A percentile compares a stretch with the other conserved stretches of the same genome.
These are phyloP conservation scores for Chionis minor DNA, from an alignment of 2,113 vertebrate species.

Conservation along the genomic window DNA sequence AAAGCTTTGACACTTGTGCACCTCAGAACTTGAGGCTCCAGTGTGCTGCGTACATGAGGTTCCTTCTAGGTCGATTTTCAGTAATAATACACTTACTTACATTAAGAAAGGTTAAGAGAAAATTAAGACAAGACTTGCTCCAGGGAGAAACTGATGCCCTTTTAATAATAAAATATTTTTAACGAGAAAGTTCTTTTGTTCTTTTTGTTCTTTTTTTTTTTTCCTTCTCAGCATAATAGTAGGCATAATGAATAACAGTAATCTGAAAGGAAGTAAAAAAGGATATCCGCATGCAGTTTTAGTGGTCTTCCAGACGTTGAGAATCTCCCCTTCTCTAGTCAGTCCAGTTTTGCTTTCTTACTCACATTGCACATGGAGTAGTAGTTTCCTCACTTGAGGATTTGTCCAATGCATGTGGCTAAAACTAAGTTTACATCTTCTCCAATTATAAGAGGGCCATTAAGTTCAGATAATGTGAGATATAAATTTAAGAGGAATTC, in stretches of 20 bases:
- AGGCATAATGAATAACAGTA: not conserved
- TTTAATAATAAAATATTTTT: not conserved
- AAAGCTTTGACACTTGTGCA: not conserved
- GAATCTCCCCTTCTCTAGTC: not conserved
- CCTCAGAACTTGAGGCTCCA: not conserved
- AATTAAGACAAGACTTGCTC: not conserved
- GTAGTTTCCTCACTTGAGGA: not conserved
- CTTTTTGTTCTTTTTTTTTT: no score
- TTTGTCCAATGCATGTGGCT: not conserved
- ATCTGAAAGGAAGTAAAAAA: not conserved
- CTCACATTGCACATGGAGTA: not conserved
- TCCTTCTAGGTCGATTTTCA: not conserved
- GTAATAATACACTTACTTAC: not conserved
- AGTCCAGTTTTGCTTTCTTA: not conserved
- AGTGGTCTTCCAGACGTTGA: not conserved
- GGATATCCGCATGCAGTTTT: not conserved
- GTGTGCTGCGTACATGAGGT: not conserved
- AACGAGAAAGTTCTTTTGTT: not conserved
- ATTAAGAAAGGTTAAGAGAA: not conserved
- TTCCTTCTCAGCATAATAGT: not conserved
- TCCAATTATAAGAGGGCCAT: conserved; percentile 39
- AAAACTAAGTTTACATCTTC: conserved; percentile 7
- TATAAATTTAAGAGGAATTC: conserved; percentile 48
- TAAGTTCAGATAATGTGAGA: conserved; percentile 41
- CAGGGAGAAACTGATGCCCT: not conserved